Conservation (phyloP, 2,888 invertebrate genomes). For the Oeneis ivallda region DNA sequence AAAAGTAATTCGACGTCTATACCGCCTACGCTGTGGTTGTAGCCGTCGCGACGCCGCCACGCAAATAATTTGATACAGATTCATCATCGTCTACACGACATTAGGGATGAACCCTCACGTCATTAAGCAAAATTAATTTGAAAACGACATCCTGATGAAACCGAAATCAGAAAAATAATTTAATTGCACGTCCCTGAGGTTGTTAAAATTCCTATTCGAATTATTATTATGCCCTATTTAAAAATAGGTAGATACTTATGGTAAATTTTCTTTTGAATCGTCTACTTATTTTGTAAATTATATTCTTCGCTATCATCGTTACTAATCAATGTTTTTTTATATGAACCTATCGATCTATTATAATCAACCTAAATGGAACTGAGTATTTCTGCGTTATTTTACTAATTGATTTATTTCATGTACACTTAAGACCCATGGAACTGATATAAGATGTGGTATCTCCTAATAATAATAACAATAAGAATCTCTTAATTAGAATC, state of each 20-base stretch:
- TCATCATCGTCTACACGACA: conserved; percentile 52
- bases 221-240: not conserved
- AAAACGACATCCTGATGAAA: conserved; percentile 26
- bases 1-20: conserved; percentile 29
- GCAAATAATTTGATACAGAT: conserved; percentile 57
- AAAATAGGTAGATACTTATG: not conserved
- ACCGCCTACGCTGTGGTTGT: conserved; percentile 30
- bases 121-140: conserved; percentile 39
- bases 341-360: too few relatives aligned
- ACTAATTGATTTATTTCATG: too few relatives aligned
- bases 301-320: too few relatives aligned
- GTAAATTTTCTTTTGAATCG: not conserved
- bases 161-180: conserved; percentile 8
- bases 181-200: not conserved
- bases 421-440: too few relatives aligned
- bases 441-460: too few relatives aligned
- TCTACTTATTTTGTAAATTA: too few relatives aligned
- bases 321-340: too few relatives aligned
- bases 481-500: too few relatives aligned
- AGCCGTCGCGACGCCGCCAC: conserved; percentile 37
- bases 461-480: too few relatives aligned
- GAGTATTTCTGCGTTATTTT: too few relatives aligned
- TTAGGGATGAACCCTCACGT: conserved; percentile 40
- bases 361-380: too few relatives aligned
- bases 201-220: not conserved